Conservation (phyloP, 2,797 vertebrate species). For the Squalus acanthias region DNA sequence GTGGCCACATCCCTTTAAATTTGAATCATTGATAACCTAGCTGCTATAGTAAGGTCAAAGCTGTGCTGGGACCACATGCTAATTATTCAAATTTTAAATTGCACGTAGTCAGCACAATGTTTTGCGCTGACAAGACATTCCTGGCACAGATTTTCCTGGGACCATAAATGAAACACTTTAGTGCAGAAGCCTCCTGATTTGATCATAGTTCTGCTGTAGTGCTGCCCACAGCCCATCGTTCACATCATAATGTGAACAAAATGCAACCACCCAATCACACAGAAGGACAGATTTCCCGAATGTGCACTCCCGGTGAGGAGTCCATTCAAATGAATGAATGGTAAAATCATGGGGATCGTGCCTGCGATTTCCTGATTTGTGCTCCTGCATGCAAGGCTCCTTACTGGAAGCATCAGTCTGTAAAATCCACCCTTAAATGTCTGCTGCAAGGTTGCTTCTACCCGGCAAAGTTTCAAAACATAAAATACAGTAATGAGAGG, state of each 20-base stretch:
- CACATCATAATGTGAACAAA: neutral
- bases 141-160: neutral
- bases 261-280: neutral
- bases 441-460: neutral
- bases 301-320: neutral
- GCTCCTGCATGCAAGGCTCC: neutral
- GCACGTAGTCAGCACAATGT: neutral
- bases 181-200: neutral
- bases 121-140: neutral
- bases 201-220: neutral
- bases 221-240: neutral
- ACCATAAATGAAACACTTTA: neutral
- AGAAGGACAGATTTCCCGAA: neutral
- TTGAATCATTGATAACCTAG: neutral
- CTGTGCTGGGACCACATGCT: neutral
- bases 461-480: neutral
- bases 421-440: neutral
- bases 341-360: neutral
- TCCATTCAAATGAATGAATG: neutral
- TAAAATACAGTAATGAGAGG: neutral
- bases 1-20: neutral
- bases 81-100: neutral
- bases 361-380: neutral
- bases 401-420: neutral
- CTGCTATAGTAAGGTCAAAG: neutral